Base-by-base conservation (phyloP, 2,888 invertebrate genomes). In the Tineola bisselliella region DNA sequence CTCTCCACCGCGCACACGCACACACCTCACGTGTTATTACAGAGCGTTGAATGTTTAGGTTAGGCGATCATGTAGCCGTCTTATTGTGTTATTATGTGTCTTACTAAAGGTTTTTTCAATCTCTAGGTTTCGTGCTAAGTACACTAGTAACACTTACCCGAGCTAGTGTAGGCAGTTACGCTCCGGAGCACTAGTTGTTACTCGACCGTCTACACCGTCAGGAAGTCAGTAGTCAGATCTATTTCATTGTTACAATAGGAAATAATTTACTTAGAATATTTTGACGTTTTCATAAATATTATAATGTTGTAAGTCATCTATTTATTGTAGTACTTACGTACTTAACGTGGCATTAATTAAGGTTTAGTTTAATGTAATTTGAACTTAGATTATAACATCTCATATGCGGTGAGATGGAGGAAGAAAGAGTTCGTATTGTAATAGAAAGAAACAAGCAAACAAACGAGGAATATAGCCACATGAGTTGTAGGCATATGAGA, bases 121-220 rank as follows among this genome's bases (percentile, higher is more conserved):
- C 87, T 87, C 87, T 87, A 87, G 87, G 87, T 86, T 86, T 82
- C 87, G 87, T 86, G 87, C 84, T 87, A 87, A 84, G 84, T 38
- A 38, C 38, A 38, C 38, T 38, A 38, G 38, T 38, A 38, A 38
- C 38, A 38, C 38, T 38, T 38, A 38, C 38, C 38, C 38, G 38
- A 84, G 84, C 86, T 87, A 86, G 87, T 86, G 87, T 87, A 87
- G 87, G 87, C 86, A 84, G 84, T 84, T 38, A 38, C 84, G 84
- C 87, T 86, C 84, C 82, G 86, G 86, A 86, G 87, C 83, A 79
- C 84, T 87, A 84, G 84, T 76, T n/a, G n/a, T n/a, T 84, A 81
- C 84, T 76, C 81, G 81, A 83, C 84, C 82, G 76, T 76, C 79
- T 86, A 83, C 74, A 79, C 76, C 84, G 76, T 81, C 86, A 84